Conservation (phyloP, 2,113 vertebrate genomes). For the Corydoras maculifer region DNA sequence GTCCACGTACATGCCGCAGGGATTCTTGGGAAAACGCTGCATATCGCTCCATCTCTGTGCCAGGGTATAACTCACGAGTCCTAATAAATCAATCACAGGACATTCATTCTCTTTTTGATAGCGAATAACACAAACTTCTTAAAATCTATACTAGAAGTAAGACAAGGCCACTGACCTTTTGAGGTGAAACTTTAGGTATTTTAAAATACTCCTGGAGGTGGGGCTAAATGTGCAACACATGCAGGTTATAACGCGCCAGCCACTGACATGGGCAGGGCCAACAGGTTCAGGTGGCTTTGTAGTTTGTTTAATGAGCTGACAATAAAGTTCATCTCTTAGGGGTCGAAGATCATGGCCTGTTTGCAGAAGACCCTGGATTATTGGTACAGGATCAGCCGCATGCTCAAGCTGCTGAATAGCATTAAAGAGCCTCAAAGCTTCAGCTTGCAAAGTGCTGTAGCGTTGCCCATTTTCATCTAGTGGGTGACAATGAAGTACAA, state of each 20-base stretch:
- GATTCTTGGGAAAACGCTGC: slow-evolving; percentile 81
- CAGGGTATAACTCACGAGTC: slow-evolving; percentile 79
- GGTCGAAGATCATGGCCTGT: slow-evolving; percentile 83
- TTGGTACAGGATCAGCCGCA: slow-evolving; percentile 76
- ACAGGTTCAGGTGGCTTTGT: slow-evolving; percentile 73
- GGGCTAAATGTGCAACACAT: slow-evolving; percentile 82
- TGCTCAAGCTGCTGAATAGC: slow-evolving; percentile 90
- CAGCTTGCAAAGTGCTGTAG: slow-evolving; percentile 86
- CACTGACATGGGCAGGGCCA: slow-evolving; percentile 73
- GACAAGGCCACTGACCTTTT: slow-evolving; percentile 69
- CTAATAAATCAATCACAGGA: slow-evolving; percentile 54
- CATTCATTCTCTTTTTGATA: too few species aligned
- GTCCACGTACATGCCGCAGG: slow-evolving; percentile 79
- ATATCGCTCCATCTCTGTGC: slow-evolving; percentile 86
- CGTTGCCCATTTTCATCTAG: slow-evolving; percentile 61
- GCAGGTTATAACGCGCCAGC: slow-evolving; percentile 86
- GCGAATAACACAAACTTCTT: too few species aligned
- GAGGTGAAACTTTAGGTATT: slow-evolving; percentile 93
- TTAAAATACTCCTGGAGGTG: slow-evolving; percentile 79
- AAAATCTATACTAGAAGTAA: too few species aligned
- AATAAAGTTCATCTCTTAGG: slow-evolving; percentile 90
- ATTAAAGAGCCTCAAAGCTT: slow-evolving; percentile 89
- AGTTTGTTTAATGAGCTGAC: slow-evolving; percentile 95
- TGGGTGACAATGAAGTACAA: too few species aligned
- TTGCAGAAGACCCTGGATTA: slow-evolving; percentile 87